These are phyloP conservation scores for Chaetophractus vellerosus DNA, from an alignment of 2,797 vertebrate genomes.

Conservation along the genomic window DNA sequence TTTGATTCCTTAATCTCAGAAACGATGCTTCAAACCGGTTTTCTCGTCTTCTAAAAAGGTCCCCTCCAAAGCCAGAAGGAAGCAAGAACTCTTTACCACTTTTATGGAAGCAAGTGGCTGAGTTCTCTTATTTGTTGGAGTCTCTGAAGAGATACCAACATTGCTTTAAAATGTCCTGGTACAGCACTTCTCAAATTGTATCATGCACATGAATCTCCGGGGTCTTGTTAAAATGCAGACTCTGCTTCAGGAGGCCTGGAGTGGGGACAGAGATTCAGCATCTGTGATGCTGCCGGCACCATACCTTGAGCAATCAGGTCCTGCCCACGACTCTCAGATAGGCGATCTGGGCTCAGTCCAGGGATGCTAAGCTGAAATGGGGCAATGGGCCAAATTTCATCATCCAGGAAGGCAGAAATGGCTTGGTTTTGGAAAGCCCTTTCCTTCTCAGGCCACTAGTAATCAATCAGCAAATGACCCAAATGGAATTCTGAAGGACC, in stretches of 20 bases:
- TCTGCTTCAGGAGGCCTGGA: not conserved
- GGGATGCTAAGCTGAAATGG: not conserved
- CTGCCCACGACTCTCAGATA: accelerated
- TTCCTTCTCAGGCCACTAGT: conserved; percentile 16
- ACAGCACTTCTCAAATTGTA: not conserved
- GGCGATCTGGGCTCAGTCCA: not conserved
- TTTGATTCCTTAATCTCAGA: not conserved
- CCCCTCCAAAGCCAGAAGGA: not conserved
- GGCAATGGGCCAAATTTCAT: not conserved
- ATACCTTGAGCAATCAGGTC: not conserved
- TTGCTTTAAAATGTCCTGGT: not conserved
- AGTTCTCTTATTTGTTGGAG: not conserved
- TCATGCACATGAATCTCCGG: not conserved
- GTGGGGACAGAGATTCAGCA: not conserved
- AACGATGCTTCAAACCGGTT: not conserved
- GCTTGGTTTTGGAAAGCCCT: conserved; percentile 6
- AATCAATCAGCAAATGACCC: conserved; percentile 45
- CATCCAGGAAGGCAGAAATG: not conserved
- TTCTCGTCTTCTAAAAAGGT: not conserved
- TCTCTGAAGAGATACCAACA: not conserved
- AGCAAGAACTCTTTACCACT: not conserved
- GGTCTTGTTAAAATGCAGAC: not conserved
- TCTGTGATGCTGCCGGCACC: not conserved
- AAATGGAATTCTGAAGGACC: not conserved
- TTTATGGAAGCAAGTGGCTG: not conserved